phyloP scores from a whole-genome alignment of 1,140 invertebrate genomes.

The Drosophila parvula region DNA sequence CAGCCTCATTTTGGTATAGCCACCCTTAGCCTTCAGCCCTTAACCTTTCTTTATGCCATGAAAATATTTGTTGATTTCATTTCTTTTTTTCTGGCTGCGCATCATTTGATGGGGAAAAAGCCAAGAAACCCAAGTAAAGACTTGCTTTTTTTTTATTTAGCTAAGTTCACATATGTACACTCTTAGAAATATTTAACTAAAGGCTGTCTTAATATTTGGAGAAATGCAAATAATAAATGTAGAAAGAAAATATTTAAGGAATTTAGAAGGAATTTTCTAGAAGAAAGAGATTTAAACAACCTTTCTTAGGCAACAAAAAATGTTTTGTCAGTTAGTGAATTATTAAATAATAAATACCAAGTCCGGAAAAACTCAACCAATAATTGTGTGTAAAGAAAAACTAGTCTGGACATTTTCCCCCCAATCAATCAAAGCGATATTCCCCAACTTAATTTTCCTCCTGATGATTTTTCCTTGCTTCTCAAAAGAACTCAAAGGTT shows the following conservation, averaged over 20 bases:
- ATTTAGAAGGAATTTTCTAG: too few relatives aligned
- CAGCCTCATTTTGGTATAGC: neutral
- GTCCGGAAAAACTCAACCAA: too few relatives aligned
- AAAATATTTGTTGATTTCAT: slow-evolving; percentile 64
- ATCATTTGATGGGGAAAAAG: slow-evolving; percentile 28
- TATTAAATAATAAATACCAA: too few relatives aligned
- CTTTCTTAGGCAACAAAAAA: too few relatives aligned
- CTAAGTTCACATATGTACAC: slow-evolving; percentile 3
- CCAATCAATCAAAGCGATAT: slow-evolving; percentile 1
- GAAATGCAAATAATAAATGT: neutral
- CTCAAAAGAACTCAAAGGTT: slow-evolving; percentile 10
- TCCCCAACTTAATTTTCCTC: slow-evolving; percentile 3
- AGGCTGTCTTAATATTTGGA: neutral
- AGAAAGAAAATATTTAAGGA: too few relatives aligned
- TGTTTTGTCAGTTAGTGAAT: too few relatives aligned
- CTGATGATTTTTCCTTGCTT: neutral
- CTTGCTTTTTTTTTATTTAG: neutral
- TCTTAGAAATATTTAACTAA: neutral
- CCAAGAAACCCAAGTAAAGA: neutral
- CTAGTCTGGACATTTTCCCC: neutral
- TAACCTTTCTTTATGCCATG: slow-evolving; percentile 20
- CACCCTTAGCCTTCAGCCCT: neutral
- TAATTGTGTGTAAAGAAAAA: too few relatives aligned
- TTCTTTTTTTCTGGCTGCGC: slow-evolving; percentile 10
- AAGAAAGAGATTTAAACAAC: too few relatives aligned